These are phyloP conservation scores for Cydia fagiglandana DNA, from an alignment of 1,140 invertebrate genomes.

Conservation along the genomic window DNA sequence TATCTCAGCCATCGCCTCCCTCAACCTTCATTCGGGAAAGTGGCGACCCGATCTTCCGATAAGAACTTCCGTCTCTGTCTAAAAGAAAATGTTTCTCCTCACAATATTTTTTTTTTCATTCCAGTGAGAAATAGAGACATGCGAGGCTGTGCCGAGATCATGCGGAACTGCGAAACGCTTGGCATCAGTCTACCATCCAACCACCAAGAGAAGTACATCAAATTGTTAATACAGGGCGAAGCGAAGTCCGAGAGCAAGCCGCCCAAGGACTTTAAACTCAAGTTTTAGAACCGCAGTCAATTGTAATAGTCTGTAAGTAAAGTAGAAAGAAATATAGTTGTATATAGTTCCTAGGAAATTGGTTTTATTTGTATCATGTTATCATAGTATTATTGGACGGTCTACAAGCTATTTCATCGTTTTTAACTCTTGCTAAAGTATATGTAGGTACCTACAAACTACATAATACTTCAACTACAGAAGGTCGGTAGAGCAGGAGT, in stretches of 20 bases:
- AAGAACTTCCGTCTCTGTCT: not conserved
- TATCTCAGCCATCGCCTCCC: no score
- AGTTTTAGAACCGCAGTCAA: conserved; percentile 51
- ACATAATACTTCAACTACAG: no score
- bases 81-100: not conserved
- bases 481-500: no score
- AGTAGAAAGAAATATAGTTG: conserved; percentile 13
- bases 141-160: conserved; percentile 64
- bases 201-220: conserved; percentile 65
- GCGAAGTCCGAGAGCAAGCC: conserved; percentile 38
- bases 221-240: conserved; percentile 59
- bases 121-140: conserved; percentile 65
- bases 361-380: not conserved
- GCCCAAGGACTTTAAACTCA: conserved; percentile 62
- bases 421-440: no score
- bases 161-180: conserved; percentile 63
- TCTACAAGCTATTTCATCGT: no score
- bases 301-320: not conserved
- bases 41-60: no score
- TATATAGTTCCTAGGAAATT: not conserved
- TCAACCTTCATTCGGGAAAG: no score
- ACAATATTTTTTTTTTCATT: conserved; percentile 45
- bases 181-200: conserved; percentile 55
- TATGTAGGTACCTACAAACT: no score
- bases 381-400: no score